Percentiles rank a stretch among this genome's conserved stretches.
Conservation (phyloP, 1,140 invertebrate species). For the Octopus bimaculoides region DNA sequence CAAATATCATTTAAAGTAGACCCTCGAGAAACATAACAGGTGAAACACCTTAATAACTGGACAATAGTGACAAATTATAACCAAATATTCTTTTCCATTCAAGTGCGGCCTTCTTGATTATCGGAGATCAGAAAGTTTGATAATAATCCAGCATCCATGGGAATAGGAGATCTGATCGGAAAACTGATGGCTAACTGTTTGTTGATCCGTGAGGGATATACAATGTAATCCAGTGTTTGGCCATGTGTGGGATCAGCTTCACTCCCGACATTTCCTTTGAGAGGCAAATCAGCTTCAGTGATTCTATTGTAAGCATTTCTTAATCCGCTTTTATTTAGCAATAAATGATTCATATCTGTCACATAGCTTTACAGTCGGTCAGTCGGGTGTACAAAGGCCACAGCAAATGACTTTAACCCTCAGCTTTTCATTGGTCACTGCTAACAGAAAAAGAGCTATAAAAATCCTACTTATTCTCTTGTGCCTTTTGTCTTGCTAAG, state of each 20-base stretch:
- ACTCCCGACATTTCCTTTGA: neutral
- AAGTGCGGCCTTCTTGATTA: neutral
- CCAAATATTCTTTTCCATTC: neutral
- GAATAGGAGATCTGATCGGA: slow-evolving; percentile 5
- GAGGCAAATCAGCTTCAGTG: neutral
- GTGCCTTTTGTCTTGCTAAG: too few species aligned
- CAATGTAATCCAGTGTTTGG: neutral
- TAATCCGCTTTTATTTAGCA: slow-evolving; percentile 8
- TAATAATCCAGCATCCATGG: slow-evolving; percentile 1
- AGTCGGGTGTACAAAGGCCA: neutral
- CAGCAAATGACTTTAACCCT: neutral
- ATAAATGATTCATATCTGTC: slow-evolving; percentile 10
- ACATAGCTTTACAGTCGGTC: neutral
- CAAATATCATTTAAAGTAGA: neutral
- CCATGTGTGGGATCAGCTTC: neutral
- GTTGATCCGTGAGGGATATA: slow-evolving; percentile 1
- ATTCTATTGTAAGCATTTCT: slow-evolving; percentile 4
- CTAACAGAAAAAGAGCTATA: neutral
- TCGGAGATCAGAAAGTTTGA: neutral
- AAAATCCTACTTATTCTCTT: neutral
- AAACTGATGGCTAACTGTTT: slow-evolving; percentile 10
- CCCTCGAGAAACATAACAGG: neutral
- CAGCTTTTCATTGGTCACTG: neutral
- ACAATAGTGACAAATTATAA: slow-evolving; percentile 5
- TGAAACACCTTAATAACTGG: neutral